Base-by-base conservation (phyloP, 37 sponge, comb jelly and placozoan species). In the Crambe crambe region DNA sequence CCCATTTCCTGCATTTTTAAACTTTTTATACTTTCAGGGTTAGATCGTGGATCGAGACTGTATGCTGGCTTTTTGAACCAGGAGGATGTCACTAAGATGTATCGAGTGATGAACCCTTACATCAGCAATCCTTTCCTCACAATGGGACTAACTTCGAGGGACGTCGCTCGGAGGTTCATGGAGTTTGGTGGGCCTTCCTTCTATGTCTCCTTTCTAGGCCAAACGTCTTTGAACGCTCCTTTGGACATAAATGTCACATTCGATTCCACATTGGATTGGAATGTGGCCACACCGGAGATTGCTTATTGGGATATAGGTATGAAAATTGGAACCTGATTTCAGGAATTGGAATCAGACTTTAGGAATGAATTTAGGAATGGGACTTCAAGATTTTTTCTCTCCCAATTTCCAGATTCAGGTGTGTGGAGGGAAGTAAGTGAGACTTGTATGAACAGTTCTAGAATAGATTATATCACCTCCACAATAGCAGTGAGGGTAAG, bases 181-280 rank as follows among this genome's bases (percentile, higher is more conserved):
- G 77, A 51, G 29, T 51, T 94, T 35, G 91, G 85, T 25, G 95
- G 95, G n/a, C 92, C 95, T 31, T 90, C 91, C 82, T 90, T 94
- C 80, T 94, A 75, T 57, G 76, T 94, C 18, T 88, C 95, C 0
- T 85, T 90, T 70, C 73, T 94, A 0, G 89, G 91, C 1, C 85
- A 78, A 36, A 70, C 68, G 40, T 70, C 32, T 30, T 75, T 94
- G 38, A 40, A 59, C 47, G 91, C 79, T 35, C 80, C 85, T 0
- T 47, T 94, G 41, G 30, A 37, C 12, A 64, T 94, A 38, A 87
- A 87, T 64, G 80, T 78, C n/a, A 83, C 85, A 20, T 91, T 88
- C 73, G 91, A 88, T 37, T 35, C 57, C 0, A 57, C 29, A 9
- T 61, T 90, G 6, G 89, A 94, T 56, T 84, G 89, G 86, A 26